phyloP scores from a whole-genome alignment of 2,113 vertebrate species.

The Sterna hirundo region DNA sequence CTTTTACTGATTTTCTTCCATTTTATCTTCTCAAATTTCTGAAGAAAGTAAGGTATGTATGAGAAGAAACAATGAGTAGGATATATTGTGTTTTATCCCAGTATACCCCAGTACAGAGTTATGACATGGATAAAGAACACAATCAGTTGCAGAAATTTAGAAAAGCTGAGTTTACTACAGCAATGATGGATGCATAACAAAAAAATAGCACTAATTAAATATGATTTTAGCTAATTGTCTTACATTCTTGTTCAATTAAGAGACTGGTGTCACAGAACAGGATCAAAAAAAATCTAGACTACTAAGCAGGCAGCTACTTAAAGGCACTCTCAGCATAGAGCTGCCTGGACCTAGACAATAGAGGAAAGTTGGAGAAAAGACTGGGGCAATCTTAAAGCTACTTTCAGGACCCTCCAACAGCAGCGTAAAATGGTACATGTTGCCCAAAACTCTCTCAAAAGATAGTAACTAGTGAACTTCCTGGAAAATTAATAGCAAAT shows the following conservation, averaged over 20 bases:
- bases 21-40: neutral
- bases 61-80: neutral
- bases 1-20: neutral
- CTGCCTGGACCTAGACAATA: neutral
- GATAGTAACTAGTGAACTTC: neutral
- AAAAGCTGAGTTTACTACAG: neutral
- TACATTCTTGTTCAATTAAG: neutral
- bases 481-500: neutral
- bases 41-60: neutral
- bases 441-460: neutral
- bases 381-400: neutral
- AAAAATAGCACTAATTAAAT: neutral
- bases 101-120: neutral
- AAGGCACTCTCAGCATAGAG: neutral
- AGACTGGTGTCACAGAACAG: neutral
- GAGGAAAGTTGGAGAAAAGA: neutral
- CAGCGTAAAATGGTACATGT: neutral
- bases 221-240: neutral
- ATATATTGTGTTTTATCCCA: neutral
- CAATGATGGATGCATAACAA: rapidly evolving
- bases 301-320: neutral
- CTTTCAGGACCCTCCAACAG: neutral
- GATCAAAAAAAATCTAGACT: neutral
- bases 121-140: neutral
- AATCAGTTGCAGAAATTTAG: neutral